These are phyloP conservation scores for Prosapia bicincta DNA, from an alignment of 2,888 invertebrate species.

Conservation along the genomic window DNA sequence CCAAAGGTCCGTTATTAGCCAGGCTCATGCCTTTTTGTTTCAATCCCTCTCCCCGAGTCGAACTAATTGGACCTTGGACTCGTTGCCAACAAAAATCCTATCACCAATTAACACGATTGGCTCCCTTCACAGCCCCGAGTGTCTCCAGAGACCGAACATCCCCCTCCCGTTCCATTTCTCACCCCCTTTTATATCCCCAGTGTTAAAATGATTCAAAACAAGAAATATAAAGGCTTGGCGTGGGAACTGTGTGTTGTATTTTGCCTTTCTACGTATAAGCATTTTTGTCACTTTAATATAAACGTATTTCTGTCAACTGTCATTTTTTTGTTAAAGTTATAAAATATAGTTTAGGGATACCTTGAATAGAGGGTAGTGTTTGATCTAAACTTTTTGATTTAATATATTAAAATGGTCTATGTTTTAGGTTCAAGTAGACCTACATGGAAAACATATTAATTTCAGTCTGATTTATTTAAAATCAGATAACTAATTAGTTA, in stretches of 20 bases:
- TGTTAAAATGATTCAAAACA: neutral
- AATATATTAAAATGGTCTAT: too few species aligned
- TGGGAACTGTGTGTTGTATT: neutral
- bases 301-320: too few species aligned
- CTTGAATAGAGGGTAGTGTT: too few species aligned
- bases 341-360: too few species aligned
- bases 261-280: too few species aligned
- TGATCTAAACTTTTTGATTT: too few species aligned
- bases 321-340: too few species aligned
- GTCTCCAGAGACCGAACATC: neutral
- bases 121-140: slow-evolving; percentile 7
- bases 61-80: slow-evolving; percentile 24
- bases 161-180: neutral
- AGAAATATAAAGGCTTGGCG: neutral
- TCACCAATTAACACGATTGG: slow-evolving; percentile 33
- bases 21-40: neutral
- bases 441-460: too few species aligned
- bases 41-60: neutral
- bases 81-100: slow-evolving; percentile 32
- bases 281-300: too few species aligned
- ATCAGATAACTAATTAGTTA: too few species aligned
- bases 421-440: too few species aligned
- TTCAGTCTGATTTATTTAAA: too few species aligned
- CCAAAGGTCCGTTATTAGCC: neutral
- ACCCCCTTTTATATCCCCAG: neutral